These are phyloP conservation scores for Pipa parva DNA, from an alignment of 2,113 vertebrate genomes.

Conservation along the genomic window DNA sequence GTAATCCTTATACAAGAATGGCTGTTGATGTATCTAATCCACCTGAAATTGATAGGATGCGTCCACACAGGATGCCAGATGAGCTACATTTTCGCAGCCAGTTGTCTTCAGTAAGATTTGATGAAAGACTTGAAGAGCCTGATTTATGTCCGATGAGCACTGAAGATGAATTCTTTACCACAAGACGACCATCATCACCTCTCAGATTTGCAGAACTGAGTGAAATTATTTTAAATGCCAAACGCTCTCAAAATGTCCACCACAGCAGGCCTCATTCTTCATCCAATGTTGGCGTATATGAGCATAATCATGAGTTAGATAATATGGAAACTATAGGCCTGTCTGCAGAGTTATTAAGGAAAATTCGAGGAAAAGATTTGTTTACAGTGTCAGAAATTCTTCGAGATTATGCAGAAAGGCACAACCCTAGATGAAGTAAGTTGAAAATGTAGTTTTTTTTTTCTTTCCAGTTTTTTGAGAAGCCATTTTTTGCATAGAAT, in stretches of 20 bases:
- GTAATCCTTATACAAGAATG: constrained; percentile 2
- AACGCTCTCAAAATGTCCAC: not conserved
- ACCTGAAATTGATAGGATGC: not conserved
- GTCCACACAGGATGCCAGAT: no score
- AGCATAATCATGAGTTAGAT: not conserved
- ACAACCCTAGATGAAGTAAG: constrained; percentile 6
- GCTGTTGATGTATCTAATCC: not conserved
- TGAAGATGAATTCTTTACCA: not conserved
- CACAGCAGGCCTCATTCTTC: not conserved
- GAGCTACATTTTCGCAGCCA: not conserved
- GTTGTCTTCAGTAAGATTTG: not conserved
- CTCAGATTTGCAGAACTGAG: not conserved
- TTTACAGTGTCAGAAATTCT: constrained; percentile 21
- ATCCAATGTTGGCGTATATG: not conserved
- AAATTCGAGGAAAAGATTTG: constrained; percentile 23
- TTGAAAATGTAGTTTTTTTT: no score
- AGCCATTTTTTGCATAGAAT: no score
- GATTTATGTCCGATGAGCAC: no score
- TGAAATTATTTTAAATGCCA: not conserved
- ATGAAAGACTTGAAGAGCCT: no score
- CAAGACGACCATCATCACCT: not conserved
- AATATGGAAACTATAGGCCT: not conserved
- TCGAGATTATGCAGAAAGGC: constrained; percentile 14
- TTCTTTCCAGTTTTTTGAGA: no score
- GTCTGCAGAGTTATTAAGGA: constrained; percentile 11